Percentiles rank a stretch among this genome's conserved stretches.
Conservation (phyloP, 2,888 invertebrate genomes). For the Thereva unica region DNA sequence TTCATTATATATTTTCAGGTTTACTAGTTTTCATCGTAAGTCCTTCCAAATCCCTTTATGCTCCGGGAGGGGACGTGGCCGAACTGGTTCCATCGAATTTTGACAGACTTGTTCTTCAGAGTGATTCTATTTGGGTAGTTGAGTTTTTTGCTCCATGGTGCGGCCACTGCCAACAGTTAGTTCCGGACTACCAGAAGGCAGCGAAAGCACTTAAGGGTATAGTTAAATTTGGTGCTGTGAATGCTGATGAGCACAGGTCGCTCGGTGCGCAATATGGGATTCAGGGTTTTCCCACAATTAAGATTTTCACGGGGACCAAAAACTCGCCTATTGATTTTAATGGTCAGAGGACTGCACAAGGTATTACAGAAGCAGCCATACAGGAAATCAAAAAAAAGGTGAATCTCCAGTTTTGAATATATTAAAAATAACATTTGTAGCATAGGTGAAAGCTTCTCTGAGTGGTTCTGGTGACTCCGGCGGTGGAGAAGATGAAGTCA, state of each 20-base stretch:
- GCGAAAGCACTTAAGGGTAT: conserved; percentile 93
- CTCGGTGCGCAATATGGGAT: conserved; percentile 81
- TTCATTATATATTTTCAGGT: too few relatives aligned
- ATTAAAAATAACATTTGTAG: background rate
- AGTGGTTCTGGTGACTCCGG: conserved; percentile 43
- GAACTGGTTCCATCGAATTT: conserved; percentile 88
- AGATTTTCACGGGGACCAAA: conserved; percentile 88
- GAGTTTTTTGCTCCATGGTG: conserved; percentile 92
- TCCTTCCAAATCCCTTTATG: conserved; percentile 62
- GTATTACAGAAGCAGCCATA: conserved; percentile 83
- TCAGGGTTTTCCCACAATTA: conserved; percentile 93
- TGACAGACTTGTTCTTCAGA: conserved; percentile 76
- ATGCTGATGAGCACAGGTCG: conserved; percentile 87
- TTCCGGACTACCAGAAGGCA: conserved; percentile 91
- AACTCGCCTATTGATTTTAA: conserved; percentile 80
- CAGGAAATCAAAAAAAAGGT: conserved; percentile 77
- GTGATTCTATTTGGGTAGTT: conserved; percentile 91
- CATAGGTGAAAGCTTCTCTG: conserved; percentile 18
- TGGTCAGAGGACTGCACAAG: conserved; percentile 83
- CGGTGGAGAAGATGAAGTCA: conserved; percentile 62
- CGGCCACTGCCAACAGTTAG: conserved; percentile 86
- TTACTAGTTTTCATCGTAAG: too few relatives aligned
- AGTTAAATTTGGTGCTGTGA: conserved; percentile 90
- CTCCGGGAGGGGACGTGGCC: conserved; percentile 75
- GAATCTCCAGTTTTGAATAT: conserved; percentile 50